A percentile compares a stretch with the other conserved stretches of the same genome.
Evolutionary conservation across 2,797 vertebrate genomes (phyloP).

Genomic region (Pogonophryne albipinna): DNA sequence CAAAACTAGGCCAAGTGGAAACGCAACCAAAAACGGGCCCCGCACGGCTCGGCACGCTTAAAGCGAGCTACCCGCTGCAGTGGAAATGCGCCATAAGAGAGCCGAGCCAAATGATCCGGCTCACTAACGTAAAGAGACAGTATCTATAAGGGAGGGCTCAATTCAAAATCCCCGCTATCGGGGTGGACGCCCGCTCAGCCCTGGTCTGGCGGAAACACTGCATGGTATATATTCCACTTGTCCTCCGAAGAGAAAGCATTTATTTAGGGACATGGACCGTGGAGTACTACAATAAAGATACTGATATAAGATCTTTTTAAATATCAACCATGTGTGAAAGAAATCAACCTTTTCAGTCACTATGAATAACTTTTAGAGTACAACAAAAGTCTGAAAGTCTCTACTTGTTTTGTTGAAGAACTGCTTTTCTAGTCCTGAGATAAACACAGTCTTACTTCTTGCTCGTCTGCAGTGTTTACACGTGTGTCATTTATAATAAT

Average conservation of each 20-base stretch:
- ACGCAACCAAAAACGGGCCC: too few relatives aligned
- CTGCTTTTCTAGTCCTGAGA: not conserved
- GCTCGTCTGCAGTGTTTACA: not conserved
- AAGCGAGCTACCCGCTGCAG: too few relatives aligned
- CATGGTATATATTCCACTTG: not conserved
- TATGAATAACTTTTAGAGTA: not conserved
- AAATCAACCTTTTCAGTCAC: slow-evolving; percentile 16
- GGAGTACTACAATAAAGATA: not conserved
- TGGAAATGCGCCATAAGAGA: too few relatives aligned
- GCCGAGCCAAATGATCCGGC: too few relatives aligned
- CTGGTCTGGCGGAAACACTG: too few relatives aligned
- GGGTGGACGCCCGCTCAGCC: too few relatives aligned
- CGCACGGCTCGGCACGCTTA: too few relatives aligned
- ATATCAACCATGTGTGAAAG: slow-evolving; percentile 31
- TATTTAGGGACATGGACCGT: not conserved
- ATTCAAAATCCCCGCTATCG: too few relatives aligned
- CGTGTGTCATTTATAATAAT: not conserved
- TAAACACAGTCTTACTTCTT: not conserved
- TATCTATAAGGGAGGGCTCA: too few relatives aligned
- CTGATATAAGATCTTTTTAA: slow-evolving; percentile 23
- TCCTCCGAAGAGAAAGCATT: slow-evolving; percentile 1
- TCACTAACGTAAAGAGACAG: too few relatives aligned
- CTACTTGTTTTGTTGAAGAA: not conserved
- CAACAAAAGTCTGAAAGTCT: not conserved
- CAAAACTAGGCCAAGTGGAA: too few relatives aligned